Conservation (phyloP, 2,113 vertebrate species). For the Petrocephalus zakoni region DNA sequence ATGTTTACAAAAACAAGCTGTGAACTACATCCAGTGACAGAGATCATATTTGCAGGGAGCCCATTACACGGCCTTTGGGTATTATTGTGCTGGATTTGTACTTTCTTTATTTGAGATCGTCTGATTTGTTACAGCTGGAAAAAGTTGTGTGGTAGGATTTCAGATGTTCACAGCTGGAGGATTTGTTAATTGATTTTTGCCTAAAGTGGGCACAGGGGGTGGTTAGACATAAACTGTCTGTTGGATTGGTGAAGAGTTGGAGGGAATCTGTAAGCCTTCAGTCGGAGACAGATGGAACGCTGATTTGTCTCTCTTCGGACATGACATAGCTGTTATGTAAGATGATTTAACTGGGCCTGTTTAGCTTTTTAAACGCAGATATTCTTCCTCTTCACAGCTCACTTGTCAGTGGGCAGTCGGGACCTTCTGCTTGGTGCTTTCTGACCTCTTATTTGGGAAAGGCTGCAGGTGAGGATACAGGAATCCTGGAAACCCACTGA, state of each 20-base stretch:
- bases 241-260: neutral
- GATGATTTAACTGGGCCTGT: neutral
- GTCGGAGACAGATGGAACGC: neutral
- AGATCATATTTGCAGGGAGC: neutral
- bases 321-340: neutral
- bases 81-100: neutral
- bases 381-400: neutral
- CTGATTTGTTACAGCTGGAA: neutral
- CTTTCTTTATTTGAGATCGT: neutral
- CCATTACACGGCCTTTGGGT: neutral
- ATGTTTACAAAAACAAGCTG: neutral
- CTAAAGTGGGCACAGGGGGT: neutral
- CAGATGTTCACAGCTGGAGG: neutral
- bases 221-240: neutral
- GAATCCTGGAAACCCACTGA: neutral
- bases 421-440: neutral
- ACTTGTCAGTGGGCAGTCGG: neutral
- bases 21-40: neutral
- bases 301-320: neutral
- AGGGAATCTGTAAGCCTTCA: neutral
- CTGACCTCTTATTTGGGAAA: neutral
- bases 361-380: neutral
- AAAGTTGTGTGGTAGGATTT: neutral
- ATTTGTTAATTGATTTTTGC: constrained; percentile 9
- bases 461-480: neutral